These are phyloP conservation scores for Mormyrus iriodes DNA, from an alignment of 2,113 vertebrate species.

Conservation along the genomic window DNA sequence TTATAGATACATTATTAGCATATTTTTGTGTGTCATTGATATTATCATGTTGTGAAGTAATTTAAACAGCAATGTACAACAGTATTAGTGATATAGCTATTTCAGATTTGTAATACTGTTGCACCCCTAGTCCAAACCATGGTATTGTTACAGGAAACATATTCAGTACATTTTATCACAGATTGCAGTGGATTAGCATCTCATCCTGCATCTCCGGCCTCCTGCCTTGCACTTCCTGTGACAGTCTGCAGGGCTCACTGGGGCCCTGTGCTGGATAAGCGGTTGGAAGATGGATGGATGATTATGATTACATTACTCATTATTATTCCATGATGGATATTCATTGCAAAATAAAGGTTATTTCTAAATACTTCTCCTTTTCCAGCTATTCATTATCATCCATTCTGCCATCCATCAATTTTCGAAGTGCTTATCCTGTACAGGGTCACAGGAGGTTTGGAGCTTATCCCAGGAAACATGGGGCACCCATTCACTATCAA, in stretches of 20 bases:
- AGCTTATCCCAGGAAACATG: neutral
- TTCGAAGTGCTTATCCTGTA: neutral
- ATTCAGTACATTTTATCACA: neutral
- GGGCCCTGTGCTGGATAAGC: neutral
- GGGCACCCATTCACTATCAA: neutral
- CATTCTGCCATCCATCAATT: neutral
- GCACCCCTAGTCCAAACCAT: neutral
- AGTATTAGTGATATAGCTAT: neutral
- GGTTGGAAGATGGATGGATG: neutral
- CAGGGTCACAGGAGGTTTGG: neutral
- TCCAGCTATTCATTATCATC: neutral
- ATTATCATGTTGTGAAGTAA: neutral
- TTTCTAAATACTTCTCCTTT: neutral
- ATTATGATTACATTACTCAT: neutral
- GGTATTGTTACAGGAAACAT: neutral
- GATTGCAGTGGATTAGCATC: neutral
- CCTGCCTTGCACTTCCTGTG: neutral
- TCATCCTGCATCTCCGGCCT: neutral
- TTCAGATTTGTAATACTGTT: neutral
- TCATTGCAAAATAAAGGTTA: neutral
- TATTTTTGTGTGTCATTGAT: neutral
- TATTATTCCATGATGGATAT: neutral
- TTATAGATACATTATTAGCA: too few species aligned
- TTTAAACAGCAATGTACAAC: neutral
- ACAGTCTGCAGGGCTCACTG: neutral